phyloP scores from a whole-genome alignment of 2,888 invertebrate genomes.

The Zygogramma bicolorata region DNA sequence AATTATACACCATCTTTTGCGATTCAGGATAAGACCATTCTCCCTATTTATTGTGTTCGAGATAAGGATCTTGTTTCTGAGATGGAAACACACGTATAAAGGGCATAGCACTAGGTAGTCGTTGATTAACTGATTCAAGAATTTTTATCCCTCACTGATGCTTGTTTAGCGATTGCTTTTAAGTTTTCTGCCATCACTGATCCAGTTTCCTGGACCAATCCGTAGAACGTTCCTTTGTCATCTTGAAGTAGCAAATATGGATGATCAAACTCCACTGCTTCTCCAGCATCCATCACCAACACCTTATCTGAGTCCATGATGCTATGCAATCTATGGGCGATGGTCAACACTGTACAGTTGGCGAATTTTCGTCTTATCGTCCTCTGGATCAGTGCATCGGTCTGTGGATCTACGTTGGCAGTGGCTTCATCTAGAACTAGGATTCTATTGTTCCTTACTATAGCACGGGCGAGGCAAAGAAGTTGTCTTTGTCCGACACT shows the following conservation, averaged over 20 bases:
- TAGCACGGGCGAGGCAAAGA: constrained; percentile 77
- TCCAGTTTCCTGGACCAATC: constrained; percentile 78
- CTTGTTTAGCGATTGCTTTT: constrained; percentile 46
- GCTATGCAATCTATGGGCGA: constrained; percentile 86
- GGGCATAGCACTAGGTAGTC: too few species aligned
- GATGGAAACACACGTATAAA: too few species aligned
- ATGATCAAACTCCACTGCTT: constrained; percentile 79
- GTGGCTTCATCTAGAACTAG: constrained; percentile 77
- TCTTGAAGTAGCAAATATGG: constrained; percentile 75
- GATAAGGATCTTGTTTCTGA: too few species aligned
- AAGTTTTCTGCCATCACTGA: constrained; percentile 53
- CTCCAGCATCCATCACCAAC: constrained; percentile 83
- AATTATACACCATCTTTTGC: too few species aligned
- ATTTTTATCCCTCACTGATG: not conserved
- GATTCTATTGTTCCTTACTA: constrained; percentile 65
- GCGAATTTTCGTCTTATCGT: constrained; percentile 81
- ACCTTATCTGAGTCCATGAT: constrained; percentile 89
- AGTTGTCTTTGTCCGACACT: constrained; percentile 73
- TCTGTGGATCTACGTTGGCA: constrained; percentile 83
- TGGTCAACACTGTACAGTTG: constrained; percentile 83
- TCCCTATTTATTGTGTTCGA: too few species aligned
- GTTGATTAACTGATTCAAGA: not conserved
- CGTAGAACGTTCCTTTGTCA: constrained; percentile 47
- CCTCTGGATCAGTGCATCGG: constrained; percentile 81
- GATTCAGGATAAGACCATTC: too few species aligned